Evolutionary conservation across 2,888 invertebrate species (phyloP).

Genomic region (Ctenicera cuprea): DNA sequence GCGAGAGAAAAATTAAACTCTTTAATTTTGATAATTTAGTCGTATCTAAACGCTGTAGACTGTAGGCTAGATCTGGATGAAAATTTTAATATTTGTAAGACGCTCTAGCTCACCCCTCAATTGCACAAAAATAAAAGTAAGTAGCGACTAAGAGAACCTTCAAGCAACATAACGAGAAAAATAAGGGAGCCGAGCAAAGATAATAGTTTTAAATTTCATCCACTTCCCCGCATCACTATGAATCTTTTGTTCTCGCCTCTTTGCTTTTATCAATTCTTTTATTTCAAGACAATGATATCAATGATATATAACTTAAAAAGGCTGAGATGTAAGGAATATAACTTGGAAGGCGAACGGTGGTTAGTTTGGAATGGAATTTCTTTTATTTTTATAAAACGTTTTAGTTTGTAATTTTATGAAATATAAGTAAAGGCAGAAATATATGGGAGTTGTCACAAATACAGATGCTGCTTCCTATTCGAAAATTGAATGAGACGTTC

Average conservation of each 20-base stretch:
- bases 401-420: background rate
- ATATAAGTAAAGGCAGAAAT: background rate
- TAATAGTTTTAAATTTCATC: slow-evolving; percentile 36
- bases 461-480: background rate
- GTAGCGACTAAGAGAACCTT: slow-evolving; percentile 9
- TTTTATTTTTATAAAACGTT: background rate
- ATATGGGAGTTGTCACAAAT: background rate
- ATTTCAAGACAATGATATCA: slow-evolving; percentile 36
- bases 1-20: background rate
- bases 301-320: slow-evolving; percentile 38
- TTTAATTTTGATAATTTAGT: too few species aligned
- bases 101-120: background rate
- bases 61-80: background rate
- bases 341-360: background rate
- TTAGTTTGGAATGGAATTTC: background rate
- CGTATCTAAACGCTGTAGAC: too few species aligned
- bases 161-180: slow-evolving; percentile 23
- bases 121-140: background rate
- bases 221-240: slow-evolving; percentile 26
- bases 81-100: background rate
- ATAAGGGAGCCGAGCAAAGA: slow-evolving; percentile 12
- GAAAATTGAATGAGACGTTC: slow-evolving; percentile 5
- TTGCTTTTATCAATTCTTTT: slow-evolving; percentile 37
- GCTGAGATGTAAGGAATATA: background rate
- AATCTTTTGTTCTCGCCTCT: slow-evolving; percentile 26